Base-by-base conservation (phyloP, 2,888 invertebrate species). In the Epiperipatus broadwayi region DNA sequence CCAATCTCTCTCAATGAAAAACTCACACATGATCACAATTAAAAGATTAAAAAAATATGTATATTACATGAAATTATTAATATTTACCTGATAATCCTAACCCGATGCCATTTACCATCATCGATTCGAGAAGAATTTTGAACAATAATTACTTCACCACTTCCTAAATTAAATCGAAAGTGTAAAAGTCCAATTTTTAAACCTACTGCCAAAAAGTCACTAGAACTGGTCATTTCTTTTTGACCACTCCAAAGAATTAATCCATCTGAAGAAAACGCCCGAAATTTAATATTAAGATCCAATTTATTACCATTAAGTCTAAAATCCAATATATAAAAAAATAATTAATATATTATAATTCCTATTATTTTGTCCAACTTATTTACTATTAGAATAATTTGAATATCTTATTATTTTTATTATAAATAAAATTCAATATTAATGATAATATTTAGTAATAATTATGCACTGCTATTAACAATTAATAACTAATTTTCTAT, bases 241-340 rank as follows among this genome's bases (percentile, higher is more conserved):
- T 59, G 58, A 5, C 84, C 83, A 48, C 78, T 76, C 84, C 84
- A 87, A 43, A 87, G 67, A 29, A 89, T 66, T 44, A 89, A 66
- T 0, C 84, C 87, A 51, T 70, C 64, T 19, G 69, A 58, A 2
- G 72, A 66, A 47, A 68, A 69, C 36, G 79, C 73, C 46, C 79
- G 73, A 61, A 89, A 78, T 48, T 80, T 67, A 58, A 91, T 73
- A 67, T 83, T 83, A 53, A 91, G 75, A 60, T 83, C 81, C 48
- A 85, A 70, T 46, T 76, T 75, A 61, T 78, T 77, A 52, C 80
- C 79, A 42, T 76, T 73, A 48, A 87, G 66, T 56, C 81, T 78
- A 63, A 37, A 10, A 51, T 43, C 40, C 40, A 21, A 30, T 8
- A 30, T 16, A 30, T 18, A 34, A 19, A 3, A 27, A 30, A 10